phyloP scores from a whole-genome alignment of 2,888 invertebrate species.

The Syritta pipiens region DNA sequence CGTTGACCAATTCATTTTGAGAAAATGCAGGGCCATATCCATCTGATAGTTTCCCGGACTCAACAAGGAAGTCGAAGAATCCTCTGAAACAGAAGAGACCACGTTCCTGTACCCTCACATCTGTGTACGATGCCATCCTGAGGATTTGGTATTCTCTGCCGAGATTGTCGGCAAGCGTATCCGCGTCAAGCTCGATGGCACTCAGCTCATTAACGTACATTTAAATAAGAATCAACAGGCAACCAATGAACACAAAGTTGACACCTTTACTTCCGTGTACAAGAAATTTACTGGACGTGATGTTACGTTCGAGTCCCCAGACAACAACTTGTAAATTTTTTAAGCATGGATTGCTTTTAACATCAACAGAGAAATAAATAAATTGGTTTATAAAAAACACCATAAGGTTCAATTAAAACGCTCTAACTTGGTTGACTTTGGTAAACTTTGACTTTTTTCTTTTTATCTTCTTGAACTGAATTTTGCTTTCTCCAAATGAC shows the following conservation, averaged over 20 bases:
- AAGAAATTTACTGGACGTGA: conserved; percentile 99
- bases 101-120: conserved; percentile 92
- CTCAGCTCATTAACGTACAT: conserved; percentile 97
- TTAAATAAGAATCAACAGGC: conserved; percentile 99
- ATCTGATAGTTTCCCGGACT: conserved; percentile 98
- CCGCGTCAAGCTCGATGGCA: conserved; percentile 96
- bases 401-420: too few relatives aligned
- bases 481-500: too few relatives aligned
- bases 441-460: too few relatives aligned
- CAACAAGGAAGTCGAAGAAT: conserved; percentile 94
- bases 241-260: conserved; percentile 99
- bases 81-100: conserved; percentile 89
- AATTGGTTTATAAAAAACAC: too few relatives aligned
- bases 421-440: too few relatives aligned
- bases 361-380: too few relatives aligned
- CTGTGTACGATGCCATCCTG: conserved; percentile 98
- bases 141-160: conserved; percentile 98
- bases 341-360: too few relatives aligned
- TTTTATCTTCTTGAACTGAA: too few relatives aligned
- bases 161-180: conserved; percentile 99
- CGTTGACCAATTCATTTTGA: too few relatives aligned
- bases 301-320: conserved; percentile 99
- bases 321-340: conserved; percentile 93
- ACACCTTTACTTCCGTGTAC: too few relatives aligned
- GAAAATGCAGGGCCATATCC: too few relatives aligned